Evolutionary conservation across 2,888 invertebrate genomes (phyloP).

Genomic region (Eulithis prunata): DNA sequence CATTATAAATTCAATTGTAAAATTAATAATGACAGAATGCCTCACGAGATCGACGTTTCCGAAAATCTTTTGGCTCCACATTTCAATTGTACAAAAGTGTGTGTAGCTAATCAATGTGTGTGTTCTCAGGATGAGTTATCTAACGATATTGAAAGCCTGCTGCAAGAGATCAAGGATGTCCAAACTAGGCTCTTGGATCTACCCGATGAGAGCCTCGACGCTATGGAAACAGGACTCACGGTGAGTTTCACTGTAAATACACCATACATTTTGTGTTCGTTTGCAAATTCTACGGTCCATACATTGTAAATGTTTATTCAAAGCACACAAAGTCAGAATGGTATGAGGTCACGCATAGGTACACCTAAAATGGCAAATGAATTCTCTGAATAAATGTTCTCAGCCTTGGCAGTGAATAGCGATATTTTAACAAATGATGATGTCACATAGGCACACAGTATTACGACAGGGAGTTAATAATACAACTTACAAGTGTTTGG

Average conservation of each 20-base stretch:
- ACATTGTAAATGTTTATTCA: conserved; percentile 13
- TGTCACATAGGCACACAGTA: conserved; percentile 61
- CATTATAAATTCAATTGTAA: conserved; percentile 24
- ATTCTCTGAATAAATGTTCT: conserved; percentile 42
- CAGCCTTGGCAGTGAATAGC: conserved; percentile 60
- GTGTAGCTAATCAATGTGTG: conserved; percentile 72
- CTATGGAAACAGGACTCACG: conserved; percentile 89
- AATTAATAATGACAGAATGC: conserved; percentile 21
- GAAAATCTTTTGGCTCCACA: conserved; percentile 47
- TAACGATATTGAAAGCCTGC: conserved; percentile 88
- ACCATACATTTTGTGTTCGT: conserved; percentile 1
- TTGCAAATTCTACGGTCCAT: background rate
- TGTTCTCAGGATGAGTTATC: conserved; percentile 86
- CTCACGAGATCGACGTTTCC: conserved; percentile 12
- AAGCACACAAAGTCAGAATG: conserved; percentile 74
- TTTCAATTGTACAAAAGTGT: conserved; percentile 47
- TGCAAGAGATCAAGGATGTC: conserved; percentile 86
- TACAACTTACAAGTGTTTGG: conserved; percentile 72
- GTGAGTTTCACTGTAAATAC: conserved; percentile 79
- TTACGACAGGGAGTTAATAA: conserved; percentile 75
- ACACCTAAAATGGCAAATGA: conserved; percentile 41
- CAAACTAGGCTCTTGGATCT: conserved; percentile 88
- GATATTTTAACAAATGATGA: conserved; percentile 65
- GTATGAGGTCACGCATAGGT: conserved; percentile 36
- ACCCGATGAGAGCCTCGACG: conserved; percentile 88